Percentiles rank a stretch among this genome's conserved stretches.
phyloP scores from a whole-genome alignment of 2,113 vertebrate genomes.

The Onychorhynchus coronatus region DNA sequence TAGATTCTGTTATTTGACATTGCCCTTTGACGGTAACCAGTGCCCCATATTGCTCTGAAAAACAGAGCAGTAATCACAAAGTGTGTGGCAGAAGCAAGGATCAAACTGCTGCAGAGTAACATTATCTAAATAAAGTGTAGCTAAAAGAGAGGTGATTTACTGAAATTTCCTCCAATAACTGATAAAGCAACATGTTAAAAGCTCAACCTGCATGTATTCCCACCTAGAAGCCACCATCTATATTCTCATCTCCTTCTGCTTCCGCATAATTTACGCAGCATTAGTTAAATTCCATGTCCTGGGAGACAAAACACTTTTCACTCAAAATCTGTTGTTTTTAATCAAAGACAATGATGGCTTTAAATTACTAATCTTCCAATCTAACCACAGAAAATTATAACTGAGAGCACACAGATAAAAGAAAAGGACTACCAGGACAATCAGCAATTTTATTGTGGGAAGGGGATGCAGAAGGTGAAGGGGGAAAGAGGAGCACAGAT shows the following conservation, averaged over 20 bases:
- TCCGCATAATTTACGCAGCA: not conserved
- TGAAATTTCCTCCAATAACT: not conserved
- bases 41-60: not conserved
- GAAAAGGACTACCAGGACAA: not conserved
- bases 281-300: not conserved
- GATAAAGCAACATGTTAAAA: not conserved
- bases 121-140: not conserved
- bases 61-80: not conserved
- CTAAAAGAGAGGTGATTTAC: not conserved
- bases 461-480: not conserved
- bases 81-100: not conserved
- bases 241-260: not conserved
- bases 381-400: not conserved
- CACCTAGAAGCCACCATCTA: not conserved
- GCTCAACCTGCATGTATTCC: not conserved
- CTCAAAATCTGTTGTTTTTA: not conserved
- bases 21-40: not conserved
- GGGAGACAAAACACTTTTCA: not conserved
- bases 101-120: not conserved
- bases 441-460: not conserved
- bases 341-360: not conserved
- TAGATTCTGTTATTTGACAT: not conserved
- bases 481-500: not conserved
- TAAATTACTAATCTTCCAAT: not conserved
- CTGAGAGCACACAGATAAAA: not conserved